Conservation (phyloP, 1,140 invertebrate genomes). For the Geopemphigus sp. region DNA sequence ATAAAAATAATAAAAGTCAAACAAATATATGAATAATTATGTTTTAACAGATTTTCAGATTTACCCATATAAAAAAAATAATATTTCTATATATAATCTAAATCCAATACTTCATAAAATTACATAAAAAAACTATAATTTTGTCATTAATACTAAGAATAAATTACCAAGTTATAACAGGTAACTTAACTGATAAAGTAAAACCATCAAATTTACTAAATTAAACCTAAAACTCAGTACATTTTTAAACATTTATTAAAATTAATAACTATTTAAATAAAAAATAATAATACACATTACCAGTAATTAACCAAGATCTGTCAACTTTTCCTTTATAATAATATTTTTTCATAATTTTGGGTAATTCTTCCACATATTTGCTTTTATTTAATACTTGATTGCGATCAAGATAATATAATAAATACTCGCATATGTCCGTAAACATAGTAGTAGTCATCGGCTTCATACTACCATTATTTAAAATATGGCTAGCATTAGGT, state of each 20-base stretch:
- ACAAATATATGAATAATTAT: no score
- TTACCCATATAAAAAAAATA: no score
- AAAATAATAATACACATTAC: slow-evolving; percentile 22
- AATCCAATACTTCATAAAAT: no score
- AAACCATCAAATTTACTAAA: no score
- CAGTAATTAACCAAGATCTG: slow-evolving; percentile 48
- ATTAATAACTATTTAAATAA: not conserved
- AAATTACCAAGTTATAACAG: no score
- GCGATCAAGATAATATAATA: slow-evolving; percentile 28
- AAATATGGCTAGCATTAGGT: slow-evolving; percentile 35
- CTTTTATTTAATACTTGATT: slow-evolving; percentile 27
- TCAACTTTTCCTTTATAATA: slow-evolving; percentile 49
- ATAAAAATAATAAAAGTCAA: not conserved
- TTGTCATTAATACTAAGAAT: no score
- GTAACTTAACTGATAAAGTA: no score
- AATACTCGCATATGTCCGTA: slow-evolving; percentile 39
- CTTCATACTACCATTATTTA: slow-evolving; percentile 38
- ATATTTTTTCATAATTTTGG: slow-evolving; percentile 40
- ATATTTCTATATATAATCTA: no score
- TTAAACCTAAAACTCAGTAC: no score
- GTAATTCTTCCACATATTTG: slow-evolving; percentile 43
- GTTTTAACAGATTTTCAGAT: no score
- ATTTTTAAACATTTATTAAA: not conserved
- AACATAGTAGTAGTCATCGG: slow-evolving; percentile 50
- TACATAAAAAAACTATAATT: no score